phyloP scores from a whole-genome alignment of 2,113 vertebrate species.

The Xiphias gladius region DNA sequence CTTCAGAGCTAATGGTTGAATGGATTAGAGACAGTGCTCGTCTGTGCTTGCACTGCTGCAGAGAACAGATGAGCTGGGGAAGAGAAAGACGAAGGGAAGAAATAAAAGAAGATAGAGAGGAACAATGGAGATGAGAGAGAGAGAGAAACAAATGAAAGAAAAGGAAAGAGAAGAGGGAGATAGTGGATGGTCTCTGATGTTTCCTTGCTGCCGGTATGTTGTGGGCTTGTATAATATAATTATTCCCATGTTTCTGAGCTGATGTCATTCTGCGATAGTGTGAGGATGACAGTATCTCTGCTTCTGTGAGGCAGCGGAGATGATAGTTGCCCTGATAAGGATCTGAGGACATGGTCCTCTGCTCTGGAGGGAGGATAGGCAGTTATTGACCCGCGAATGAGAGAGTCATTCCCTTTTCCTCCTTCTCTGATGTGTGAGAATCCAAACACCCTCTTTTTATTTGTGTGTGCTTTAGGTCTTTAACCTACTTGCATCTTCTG shows the following conservation, averaged over 20 bases:
- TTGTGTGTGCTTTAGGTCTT: conserved; percentile 56
- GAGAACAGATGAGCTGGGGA: conserved; percentile 23
- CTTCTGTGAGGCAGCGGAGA: conserved; percentile 79
- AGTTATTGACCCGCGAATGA: conserved; percentile 84
- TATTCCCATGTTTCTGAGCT: conserved; percentile 82
- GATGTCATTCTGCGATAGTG: conserved; percentile 80
- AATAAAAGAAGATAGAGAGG: conserved; percentile 12
- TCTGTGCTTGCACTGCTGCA: conserved; percentile 22
- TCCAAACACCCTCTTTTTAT: conserved; percentile 40
- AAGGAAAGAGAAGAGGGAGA: conserved; percentile 10
- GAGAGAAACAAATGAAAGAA: background rate
- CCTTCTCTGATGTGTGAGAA: conserved; percentile 52
- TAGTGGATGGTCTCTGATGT: conserved; percentile 43
- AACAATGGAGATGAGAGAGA: conserved; percentile 16
- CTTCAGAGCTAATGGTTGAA: conserved; percentile 74
- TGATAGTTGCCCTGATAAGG: conserved; percentile 86
- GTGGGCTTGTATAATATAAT: conserved; percentile 84
- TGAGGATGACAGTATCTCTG: conserved; percentile 74
- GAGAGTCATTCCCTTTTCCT: conserved; percentile 67
- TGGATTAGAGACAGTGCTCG: conserved; percentile 59
- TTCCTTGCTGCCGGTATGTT: conserved; percentile 77
- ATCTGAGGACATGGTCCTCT: conserved; percentile 85
- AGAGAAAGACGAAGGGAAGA: conserved; percentile 5
- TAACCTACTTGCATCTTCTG: conserved; percentile 52
- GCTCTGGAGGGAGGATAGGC: conserved; percentile 79